A percentile compares a stretch with the other conserved stretches of the same genome.
phyloP scores from a whole-genome alignment of 2,888 invertebrate genomes.

The Euclidia mi region DNA sequence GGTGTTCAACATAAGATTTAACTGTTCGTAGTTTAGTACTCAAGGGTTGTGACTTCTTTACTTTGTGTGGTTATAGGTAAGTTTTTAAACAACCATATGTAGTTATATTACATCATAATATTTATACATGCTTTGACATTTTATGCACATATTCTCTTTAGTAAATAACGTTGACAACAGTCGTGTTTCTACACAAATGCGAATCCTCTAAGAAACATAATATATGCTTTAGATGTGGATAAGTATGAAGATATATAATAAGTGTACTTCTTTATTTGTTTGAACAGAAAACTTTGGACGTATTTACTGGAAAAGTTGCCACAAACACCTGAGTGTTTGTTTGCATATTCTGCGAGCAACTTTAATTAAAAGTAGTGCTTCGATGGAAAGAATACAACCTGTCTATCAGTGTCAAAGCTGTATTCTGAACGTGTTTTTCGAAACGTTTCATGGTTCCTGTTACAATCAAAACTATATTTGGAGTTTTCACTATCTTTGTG shows the following conservation, averaged over 20 bases:
- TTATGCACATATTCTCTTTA: too few species aligned
- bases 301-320: conserved; percentile 10
- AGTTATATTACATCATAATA: too few species aligned
- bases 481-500: too few species aligned
- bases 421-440: too few species aligned
- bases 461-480: too few species aligned
- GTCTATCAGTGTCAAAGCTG: too few species aligned
- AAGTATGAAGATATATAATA: not conserved
- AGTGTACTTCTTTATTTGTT: conserved; percentile 5
- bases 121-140: too few species aligned
- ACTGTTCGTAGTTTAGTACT: conserved; percentile 1
- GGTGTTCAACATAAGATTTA: not conserved
- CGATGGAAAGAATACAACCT: not conserved
- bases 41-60: conserved; percentile 3
- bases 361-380: conserved; percentile 13
- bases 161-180: too few species aligned
- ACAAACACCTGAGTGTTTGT: not conserved
- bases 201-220: too few species aligned
- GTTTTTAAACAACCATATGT: not conserved
- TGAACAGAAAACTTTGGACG: conserved; percentile 3
- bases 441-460: too few species aligned
- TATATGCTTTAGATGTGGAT: too few species aligned
- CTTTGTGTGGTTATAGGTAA: conserved; percentile 13
- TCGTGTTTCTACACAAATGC: too few species aligned
- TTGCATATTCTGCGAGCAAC: conserved; percentile 1